Evolutionary conservation across 1,140 invertebrate genomes (phyloP), one percentile per base, ranked within the genome.

Genomic region (Araneus ventricosus): DNA sequence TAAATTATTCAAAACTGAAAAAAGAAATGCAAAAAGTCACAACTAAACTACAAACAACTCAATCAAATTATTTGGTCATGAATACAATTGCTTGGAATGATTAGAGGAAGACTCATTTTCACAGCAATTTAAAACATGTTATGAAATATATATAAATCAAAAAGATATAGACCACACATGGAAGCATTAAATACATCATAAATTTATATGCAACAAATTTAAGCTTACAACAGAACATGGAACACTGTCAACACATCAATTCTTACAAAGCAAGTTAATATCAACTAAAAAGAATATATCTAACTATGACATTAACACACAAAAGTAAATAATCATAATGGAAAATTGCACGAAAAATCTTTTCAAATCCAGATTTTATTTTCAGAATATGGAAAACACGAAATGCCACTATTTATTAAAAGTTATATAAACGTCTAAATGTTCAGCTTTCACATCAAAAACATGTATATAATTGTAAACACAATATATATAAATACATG

Each of bases 401-500:
- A 75, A 75, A 75, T 75, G 20, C 70, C 34, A 75, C 30, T 34
- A 17, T 37, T 75, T 34, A 75, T 20, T 27, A 17, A 20, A 17
- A 75, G 34, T 34, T 27, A 70, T 27, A 34, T 37, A 75, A n/a
- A 75, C 17, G 5, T 30, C 27, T 34, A 34, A 75, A 20, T 20
- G 2, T 20, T 75, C 17, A 5, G 17, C 5, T 75, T 75, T 34
- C 30, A 75, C 70, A 75, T 75, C 30, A 75, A 75, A 75, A 75
- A 75, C 20, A 75, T 75, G 30, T 34, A 75, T 70, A 70, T 70
- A 70, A 30, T 30, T 30, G 10, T 75, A 20, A 34, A 75, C 27
- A 75, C 30, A 75, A 20, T 34, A 75, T 75, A 75, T 75, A 75
- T 75, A 75, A 75, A 75, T 75, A 75, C 70, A 75, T 75, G 27